A percentile compares a stretch with the other conserved stretches of the same genome.
These are phyloP conservation scores for Aegotheles bennettii DNA, from an alignment of 2,113 vertebrate species.

Conservation along the genomic window DNA sequence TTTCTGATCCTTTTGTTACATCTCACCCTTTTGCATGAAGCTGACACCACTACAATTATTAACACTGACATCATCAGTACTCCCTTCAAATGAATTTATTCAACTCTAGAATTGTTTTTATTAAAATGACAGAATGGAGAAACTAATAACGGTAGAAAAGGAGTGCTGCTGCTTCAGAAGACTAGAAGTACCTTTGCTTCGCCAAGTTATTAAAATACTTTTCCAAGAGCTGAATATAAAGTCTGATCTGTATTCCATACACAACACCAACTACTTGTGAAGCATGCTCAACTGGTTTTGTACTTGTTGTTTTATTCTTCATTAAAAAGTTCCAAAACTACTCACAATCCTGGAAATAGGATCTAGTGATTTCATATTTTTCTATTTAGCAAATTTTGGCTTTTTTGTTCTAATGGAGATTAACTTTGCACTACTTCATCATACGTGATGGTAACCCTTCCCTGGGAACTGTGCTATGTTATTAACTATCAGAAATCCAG, in stretches of 20 bases:
- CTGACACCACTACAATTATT: background rate
- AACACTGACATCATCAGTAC: background rate
- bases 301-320: slow-evolving; percentile 14
- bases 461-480: background rate
- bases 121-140: slow-evolving; percentile 13
- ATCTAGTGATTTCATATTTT: slow-evolving; percentile 34
- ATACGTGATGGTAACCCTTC: background rate
- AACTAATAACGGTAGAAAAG: slow-evolving; percentile 33
- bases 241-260: slow-evolving; percentile 44
- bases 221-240: slow-evolving; percentile 43
- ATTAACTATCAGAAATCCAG: background rate
- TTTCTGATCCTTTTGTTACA: background rate
- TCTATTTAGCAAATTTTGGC: background rate
- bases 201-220: slow-evolving; percentile 60
- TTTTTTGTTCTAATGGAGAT: background rate
- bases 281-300: background rate
- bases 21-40: background rate
- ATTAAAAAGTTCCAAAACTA: slow-evolving; percentile 31
- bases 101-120: background rate
- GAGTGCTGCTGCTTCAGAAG: slow-evolving; percentile 9
- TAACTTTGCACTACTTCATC: background rate
- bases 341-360: slow-evolving; percentile 19
- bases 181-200: slow-evolving; percentile 24
- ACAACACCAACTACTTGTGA: slow-evolving; percentile 23
- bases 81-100: background rate